phyloP scores from a whole-genome alignment of 64 coral and sea anemone species.

The Stichodactyla mertensii region DNA sequence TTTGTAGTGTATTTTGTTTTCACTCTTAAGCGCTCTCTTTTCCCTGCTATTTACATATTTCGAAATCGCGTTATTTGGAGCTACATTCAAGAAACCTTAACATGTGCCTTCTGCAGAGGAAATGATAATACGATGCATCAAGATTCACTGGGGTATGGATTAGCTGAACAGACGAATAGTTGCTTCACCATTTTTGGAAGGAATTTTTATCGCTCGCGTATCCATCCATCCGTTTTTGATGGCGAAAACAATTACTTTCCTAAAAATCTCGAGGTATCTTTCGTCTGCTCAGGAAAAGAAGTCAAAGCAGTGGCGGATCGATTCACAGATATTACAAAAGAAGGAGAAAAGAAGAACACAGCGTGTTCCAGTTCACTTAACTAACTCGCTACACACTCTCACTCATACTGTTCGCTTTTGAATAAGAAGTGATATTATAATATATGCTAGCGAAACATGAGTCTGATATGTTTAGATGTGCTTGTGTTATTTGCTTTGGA shows the following conservation, averaged over 20 bases:
- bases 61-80: conserved; percentile 68
- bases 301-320: conserved; percentile 35
- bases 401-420: not conserved
- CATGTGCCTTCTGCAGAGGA: conserved; percentile 25
- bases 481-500: not conserved
- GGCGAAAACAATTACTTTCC: conserved; percentile 82
- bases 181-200: conserved; percentile 51
- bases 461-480: not conserved
- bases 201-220: conserved; percentile 42
- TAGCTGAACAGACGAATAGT: conserved; percentile 27
- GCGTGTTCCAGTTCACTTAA: not conserved
- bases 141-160: conserved; percentile 26
- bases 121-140: not conserved
- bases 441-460: not conserved
- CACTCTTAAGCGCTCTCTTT: conserved; percentile 67
- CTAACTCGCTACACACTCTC: not conserved
- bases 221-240: conserved; percentile 72
- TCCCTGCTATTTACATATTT: conserved; percentile 86
- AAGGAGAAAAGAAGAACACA: not conserved
- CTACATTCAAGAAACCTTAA: conserved; percentile 68
- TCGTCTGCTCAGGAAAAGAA: conserved; percentile 37
- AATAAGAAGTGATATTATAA: not conserved
- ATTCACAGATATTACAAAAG: conserved; percentile 25
- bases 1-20: conserved; percentile 63
- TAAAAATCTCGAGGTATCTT: conserved; percentile 67